These are phyloP conservation scores for Nebria salina DNA, from an alignment of 2,888 invertebrate species.

Conservation along the genomic window DNA sequence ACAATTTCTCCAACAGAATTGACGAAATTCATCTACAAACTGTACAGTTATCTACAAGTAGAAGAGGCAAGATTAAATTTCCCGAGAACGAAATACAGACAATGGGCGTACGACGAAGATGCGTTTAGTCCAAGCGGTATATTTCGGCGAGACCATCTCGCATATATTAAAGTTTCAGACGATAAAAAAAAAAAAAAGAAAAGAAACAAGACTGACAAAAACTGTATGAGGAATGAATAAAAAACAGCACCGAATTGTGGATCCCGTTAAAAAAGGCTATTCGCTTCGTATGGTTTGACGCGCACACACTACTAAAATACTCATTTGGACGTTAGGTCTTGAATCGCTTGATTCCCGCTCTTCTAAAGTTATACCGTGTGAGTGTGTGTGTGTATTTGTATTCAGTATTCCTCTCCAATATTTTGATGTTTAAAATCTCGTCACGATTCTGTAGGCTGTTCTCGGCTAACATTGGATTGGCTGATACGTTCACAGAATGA, in stretches of 20 bases:
- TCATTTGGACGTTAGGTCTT: constrained; percentile 12
- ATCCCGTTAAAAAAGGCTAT: constrained; percentile 14
- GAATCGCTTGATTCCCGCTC: constrained; percentile 10
- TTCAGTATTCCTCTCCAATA: constrained; percentile 12
- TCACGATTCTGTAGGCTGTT: constrained; percentile 39
- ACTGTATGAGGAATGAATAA: background rate
- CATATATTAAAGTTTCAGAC: constrained; percentile 13
- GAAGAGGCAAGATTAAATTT: background rate
- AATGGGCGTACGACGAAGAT: background rate
- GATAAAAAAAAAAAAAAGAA: background rate
- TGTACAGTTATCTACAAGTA: background rate
- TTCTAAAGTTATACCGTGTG: background rate
- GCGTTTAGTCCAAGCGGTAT: background rate
- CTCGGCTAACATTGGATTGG: constrained; percentile 36
- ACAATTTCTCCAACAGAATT: background rate
- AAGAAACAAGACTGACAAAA: background rate
- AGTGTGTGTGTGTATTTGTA: background rate
- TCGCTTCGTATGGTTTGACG: constrained; percentile 7
- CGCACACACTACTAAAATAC: constrained; percentile 17
- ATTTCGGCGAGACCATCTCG: background rate
- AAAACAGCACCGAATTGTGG: constrained; percentile 9
- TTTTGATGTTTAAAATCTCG: constrained; percentile 36
- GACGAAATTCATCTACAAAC: background rate
- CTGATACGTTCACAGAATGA: constrained; percentile 29
- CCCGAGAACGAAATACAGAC: background rate